Base-by-base conservation (phyloP, 2,113 vertebrate species). In the Corydoras sp. region DNA sequence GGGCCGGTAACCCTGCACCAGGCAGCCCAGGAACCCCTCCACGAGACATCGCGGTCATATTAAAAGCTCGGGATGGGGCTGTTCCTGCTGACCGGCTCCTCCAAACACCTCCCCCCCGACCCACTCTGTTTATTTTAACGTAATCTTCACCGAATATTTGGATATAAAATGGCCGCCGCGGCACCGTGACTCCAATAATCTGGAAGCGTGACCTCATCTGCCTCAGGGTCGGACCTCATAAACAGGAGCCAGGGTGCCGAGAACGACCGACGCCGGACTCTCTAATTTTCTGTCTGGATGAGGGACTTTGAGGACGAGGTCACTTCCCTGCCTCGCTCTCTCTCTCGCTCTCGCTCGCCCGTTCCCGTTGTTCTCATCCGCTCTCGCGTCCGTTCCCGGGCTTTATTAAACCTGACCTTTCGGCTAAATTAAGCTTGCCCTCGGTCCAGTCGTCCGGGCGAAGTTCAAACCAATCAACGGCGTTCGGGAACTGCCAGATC, bases 381-480 rank as follows among this genome's bases (percentile, higher is more conserved):
- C 66, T 70, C 51, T 63, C 54, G 12, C n/a, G 60, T 78, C 77
- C 76, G 79, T 30, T 81, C 58, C 78, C 83, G 79, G 75, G 80
- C 87, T 88, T 89, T 89, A 90, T 89, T 88, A 86, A 90, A 88
- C 88, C 84, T 88, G 89, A 90, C 89, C 88, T 91, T 89, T 90
- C 79, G 84, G 83, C 86, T 82, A 89, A 90, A 91, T 88, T 87
- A 90, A 89, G 84, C 83, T 77, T 81, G 83, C 76, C 62, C 81
- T 83, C 88, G 85, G 87, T 83, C 77, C 77, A 85, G 80, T 81
- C 79, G 76, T 60, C 18, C 80, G 85, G 87, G 86, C 89, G 88
- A 91, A 90, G 88, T 89, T 91, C 89, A 89, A 88, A 89, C 87
- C 85, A 90, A 91, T 90, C 89, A 89, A 90, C 85, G 80, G n/a